A percentile compares a stretch with the other conserved stretches of the same genome.
Conservation (phyloP, 2,797 vertebrate genomes). For the Bradypodion pumilum region DNA sequence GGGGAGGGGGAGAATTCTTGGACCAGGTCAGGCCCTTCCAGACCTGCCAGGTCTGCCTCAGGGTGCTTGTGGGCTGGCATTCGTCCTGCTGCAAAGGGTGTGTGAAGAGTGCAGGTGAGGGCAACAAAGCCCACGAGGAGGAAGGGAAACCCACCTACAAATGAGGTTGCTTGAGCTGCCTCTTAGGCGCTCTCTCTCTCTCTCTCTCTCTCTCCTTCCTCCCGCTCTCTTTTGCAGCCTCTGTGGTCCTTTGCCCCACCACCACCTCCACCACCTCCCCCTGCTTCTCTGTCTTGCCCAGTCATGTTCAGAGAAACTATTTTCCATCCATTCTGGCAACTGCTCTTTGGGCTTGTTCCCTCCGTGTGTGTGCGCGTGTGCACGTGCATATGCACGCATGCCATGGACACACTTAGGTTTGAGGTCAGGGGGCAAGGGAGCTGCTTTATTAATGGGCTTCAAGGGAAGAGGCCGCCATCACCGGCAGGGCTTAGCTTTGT, state of each 20-base stretch:
- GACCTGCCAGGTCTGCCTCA: background rate
- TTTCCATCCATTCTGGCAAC: background rate
- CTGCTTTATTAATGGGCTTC: slow-evolving; percentile 55
- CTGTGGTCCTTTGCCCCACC: background rate
- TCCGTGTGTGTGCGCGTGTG: no score
- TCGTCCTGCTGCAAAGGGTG: background rate
- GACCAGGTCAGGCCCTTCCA: background rate
- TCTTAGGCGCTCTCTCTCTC: background rate
- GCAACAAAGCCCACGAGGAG: no score
- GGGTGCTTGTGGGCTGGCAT: no score
- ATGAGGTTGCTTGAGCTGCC: background rate
- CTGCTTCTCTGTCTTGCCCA: no score
- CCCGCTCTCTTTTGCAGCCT: background rate
- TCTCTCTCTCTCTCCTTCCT: no score
- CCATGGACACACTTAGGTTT: no score
- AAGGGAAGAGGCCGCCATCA: slow-evolving; percentile 9
- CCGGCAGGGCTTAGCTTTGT: slow-evolving; percentile 34
- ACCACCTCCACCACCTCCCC: background rate
- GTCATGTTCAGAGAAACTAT: no score
- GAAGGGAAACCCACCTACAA: no score
- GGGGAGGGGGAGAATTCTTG: no score
- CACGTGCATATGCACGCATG: no score
- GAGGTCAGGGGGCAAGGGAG: no score
- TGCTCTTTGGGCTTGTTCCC: no score
- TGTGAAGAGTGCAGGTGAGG: background rate